Base-by-base conservation (phyloP, 2,113 vertebrate species). In the Xiphophorus hellerii region DNA sequence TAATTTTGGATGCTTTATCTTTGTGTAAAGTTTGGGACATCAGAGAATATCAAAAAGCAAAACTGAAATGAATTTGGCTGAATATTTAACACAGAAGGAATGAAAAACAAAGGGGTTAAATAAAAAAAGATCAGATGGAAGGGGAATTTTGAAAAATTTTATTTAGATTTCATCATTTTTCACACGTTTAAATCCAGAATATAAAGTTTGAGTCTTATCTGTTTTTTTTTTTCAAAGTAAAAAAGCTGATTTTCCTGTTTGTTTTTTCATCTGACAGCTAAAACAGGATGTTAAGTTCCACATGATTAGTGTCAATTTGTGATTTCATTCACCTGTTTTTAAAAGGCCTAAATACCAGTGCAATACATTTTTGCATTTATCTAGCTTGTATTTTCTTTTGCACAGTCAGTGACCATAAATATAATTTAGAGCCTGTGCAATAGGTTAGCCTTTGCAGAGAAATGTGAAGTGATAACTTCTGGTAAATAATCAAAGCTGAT, bases 401-500 rank as follows among this genome's bases (percentile, higher is more conserved):
- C 48, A 25, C 15, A 54, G 51, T n/a, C 25, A 1, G 22, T 58
- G 25, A 58, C 1, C 44, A 20, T 33, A 28, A 39, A 42, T 17
- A 48, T 14, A 39, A 60, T 72, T 13, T 66, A 77, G 74, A 61
- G 25, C 68, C 61, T 82, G 35, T 76, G 12, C 22, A n/a, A 7
- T 17, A 76, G 81, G 77, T 70, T 30, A 75, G 71, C 81, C 77
- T 65, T 1, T 7, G 78, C 84, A 80, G 84, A 84, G 78, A 82
- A 79, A 66, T 73, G 78, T 66, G 63, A 71, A 73, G 33, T 75
- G 88, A 91, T 90, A 88, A 83, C 74, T 88, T 77, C 51, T 87
- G 89, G 84, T 90, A 85, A 75, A 76, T 76, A 85, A 92, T 94
- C 90, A 93, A 92, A 91, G 89, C 82, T 80, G 84, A 88, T 80